Conservation (phyloP, 2,797 vertebrate species). For the Micrastur ruficollis region DNA sequence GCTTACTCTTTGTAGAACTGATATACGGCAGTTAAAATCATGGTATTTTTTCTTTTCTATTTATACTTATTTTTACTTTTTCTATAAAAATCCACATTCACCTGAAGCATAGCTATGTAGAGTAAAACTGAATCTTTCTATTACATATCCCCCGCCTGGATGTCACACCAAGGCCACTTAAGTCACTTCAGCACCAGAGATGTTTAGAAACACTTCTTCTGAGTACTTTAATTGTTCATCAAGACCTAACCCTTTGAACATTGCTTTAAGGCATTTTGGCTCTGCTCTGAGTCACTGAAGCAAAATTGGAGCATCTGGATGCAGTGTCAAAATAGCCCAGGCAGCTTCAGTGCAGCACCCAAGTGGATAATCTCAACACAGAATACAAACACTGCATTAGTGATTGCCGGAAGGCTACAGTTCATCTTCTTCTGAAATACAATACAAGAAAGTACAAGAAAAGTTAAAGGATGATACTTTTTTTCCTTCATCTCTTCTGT, state of each 20-base stretch:
- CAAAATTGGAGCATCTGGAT: conserved; percentile 71
- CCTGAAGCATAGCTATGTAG: neutral
- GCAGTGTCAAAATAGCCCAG: conserved; percentile 59
- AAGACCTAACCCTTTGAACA: conserved; percentile 14
- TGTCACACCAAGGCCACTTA: conserved; percentile 1
- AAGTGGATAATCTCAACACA: conserved; percentile 50
- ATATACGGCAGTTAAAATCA: neutral
- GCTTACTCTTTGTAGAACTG: neutral
- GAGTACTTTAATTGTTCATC: conserved; percentile 31
- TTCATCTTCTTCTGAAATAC: conserved; percentile 41
- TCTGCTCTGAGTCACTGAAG: conserved; percentile 64
- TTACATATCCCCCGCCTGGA: neutral
- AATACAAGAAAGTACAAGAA: neutral
- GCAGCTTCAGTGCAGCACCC: conserved; percentile 38
- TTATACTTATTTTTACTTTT: neutral
- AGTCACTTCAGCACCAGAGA: conserved; percentile 28
- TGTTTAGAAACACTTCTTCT: conserved; percentile 17
- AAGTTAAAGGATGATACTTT: conserved; percentile 6
- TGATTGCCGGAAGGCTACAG: conserved; percentile 19
- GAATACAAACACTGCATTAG: conserved; percentile 59
- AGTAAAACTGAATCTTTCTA: neutral
- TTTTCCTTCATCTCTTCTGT: neutral
- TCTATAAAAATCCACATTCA: neutral
- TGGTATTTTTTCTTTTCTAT: neutral
- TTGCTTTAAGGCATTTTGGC: conserved; percentile 47